Evolutionary conservation across 1,140 invertebrate species (phyloP), one percentile per base, ranked within the genome.

Genomic region (Temnothorax curvispinosus): DNA sequence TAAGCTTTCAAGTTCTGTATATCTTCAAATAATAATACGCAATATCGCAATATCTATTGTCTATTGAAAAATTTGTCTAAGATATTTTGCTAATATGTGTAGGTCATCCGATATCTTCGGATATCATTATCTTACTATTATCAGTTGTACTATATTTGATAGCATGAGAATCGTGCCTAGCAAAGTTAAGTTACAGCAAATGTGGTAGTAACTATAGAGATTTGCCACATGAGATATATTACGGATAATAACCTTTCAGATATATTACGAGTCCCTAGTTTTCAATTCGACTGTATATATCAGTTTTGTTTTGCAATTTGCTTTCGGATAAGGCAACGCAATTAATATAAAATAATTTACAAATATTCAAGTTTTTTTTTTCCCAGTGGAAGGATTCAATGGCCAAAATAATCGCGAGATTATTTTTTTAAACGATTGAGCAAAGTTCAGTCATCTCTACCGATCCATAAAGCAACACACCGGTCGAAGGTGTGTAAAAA

Each of bases 101-200:
- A 35, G 77, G 38, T 56, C 32, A 54, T 54, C 15, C 11, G 64
- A 71, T 81, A 81, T 71, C 77, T 71, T 81, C 35, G 44, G 65
- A 81, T 71, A 81, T 3, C 77, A 60, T 56, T 81, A 81, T 81
- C 78, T 81, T 32, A 35, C 21, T 38, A 56, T 8, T 81, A 81
- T 81, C 78, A 71, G 78, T 81, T 69, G 38, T 72, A n/a, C 7
- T 41, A 77, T 69, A 72, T 81, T 81, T 32, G 38, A 81, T 71
- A 71, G 41, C 21, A 56, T 7, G 67, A 65, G 47, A 41, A 71
- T 27, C 11, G 9, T 50, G 58, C 6, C 21, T 72, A 69, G 18
- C 13, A 7, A 62, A 47, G n/a, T 78, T 78, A 32, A 69, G 44
- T 27, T 18, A 44, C 11, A 81, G 41, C 13, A 32, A 81, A 71